These are phyloP conservation scores for Oxyruncus cristatus DNA, from an alignment of 2,113 vertebrate species.

Conservation along the genomic window DNA sequence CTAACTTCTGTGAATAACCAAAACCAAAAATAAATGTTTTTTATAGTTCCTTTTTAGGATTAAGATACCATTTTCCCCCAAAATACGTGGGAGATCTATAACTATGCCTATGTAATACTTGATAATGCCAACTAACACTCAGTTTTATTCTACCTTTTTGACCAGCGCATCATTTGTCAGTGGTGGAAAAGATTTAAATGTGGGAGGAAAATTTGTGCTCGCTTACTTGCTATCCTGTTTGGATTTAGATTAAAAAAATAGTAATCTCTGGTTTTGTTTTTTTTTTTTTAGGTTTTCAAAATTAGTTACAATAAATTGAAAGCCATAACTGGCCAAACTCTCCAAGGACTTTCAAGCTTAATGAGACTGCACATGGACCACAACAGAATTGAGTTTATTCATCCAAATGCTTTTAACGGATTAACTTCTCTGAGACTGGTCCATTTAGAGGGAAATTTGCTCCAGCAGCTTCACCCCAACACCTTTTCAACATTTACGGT, in stretches of 20 bases:
- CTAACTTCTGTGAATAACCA: neutral
- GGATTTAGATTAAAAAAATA: neutral
- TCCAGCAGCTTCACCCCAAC: constrained; percentile 83
- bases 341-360: constrained; percentile 81
- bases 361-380: constrained; percentile 88
- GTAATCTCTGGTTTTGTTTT: neutral
- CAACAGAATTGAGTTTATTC: constrained; percentile 87
- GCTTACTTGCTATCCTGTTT: neutral
- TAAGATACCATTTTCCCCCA: accelerated
- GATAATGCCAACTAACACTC: neutral
- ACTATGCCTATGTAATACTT: neutral
- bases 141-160: neutral
- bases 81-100: neutral
- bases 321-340: constrained; percentile 70
- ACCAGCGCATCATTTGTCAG: neutral
- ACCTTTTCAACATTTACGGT: constrained; percentile 85
- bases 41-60: neutral
- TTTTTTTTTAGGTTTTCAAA: constrained; percentile 82
- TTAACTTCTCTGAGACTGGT: constrained; percentile 83
- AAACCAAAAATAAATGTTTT: neutral
- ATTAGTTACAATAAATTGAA: constrained; percentile 92
- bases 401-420: constrained; percentile 87
- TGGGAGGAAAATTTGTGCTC: neutral
- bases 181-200: neutral
- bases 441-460: constrained; percentile 88